Conservation (phyloP, 2,888 invertebrate species). For the Trachelus tabidus region DNA sequence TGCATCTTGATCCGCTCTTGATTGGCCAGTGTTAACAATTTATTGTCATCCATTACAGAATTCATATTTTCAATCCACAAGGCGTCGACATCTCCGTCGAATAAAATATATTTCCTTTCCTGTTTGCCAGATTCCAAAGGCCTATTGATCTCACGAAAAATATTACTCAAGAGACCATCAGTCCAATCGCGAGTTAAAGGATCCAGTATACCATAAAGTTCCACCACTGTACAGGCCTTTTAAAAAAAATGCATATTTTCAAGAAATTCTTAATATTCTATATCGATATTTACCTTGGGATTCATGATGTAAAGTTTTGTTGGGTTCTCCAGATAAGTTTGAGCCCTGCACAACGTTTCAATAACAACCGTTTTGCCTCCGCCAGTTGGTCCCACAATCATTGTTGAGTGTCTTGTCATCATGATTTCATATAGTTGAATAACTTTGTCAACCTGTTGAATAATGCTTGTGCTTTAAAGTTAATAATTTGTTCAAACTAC, state of each 20-base stretch:
- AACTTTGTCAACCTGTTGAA: slow-evolving; percentile 81
- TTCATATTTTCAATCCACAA: slow-evolving; percentile 98
- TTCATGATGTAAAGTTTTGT: slow-evolving; percentile 87
- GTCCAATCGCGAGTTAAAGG: slow-evolving; percentile 92
- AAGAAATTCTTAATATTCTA: background rate
- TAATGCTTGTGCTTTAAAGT: background rate
- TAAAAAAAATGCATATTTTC: background rate
- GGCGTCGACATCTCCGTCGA: slow-evolving; percentile 95
- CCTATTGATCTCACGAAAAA: slow-evolving; percentile 91
- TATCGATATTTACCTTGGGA: slow-evolving; percentile 75
- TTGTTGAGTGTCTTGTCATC: slow-evolving; percentile 93
- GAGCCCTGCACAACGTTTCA: slow-evolving; percentile 81
- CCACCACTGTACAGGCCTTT: slow-evolving; percentile 87
- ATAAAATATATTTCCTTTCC: slow-evolving; percentile 86
- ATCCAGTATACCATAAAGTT: slow-evolving; percentile 89
- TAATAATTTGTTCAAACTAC: slow-evolving; percentile 1
- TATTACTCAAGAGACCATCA: slow-evolving; percentile 89
- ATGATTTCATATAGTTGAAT: slow-evolving; percentile 94
- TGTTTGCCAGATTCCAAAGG: slow-evolving; percentile 71
- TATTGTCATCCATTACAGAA: slow-evolving; percentile 96
- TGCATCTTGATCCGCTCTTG: slow-evolving; percentile 88
- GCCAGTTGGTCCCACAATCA: slow-evolving; percentile 93
- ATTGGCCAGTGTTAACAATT: slow-evolving; percentile 88
- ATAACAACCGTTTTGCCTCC: slow-evolving; percentile 92
- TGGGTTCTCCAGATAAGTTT: slow-evolving; percentile 78